phyloP scores from a whole-genome alignment of 2,113 vertebrate species.

The Gnathonemus echidnorhynchus region DNA sequence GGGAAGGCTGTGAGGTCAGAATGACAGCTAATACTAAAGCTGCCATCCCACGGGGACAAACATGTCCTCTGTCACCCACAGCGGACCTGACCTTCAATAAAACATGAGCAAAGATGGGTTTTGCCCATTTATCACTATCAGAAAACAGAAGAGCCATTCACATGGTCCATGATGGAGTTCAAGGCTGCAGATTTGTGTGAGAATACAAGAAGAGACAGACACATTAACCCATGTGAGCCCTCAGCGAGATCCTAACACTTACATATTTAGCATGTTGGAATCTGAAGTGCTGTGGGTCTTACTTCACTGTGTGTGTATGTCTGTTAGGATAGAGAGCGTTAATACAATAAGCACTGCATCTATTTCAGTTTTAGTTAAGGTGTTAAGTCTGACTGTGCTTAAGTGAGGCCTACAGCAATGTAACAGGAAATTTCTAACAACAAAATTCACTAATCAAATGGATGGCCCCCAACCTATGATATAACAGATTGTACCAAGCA shows the following conservation, averaged over 20 bases:
- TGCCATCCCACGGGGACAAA: not conserved
- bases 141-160: not conserved
- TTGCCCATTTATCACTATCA: not conserved
- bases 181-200: not conserved
- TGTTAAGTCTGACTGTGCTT: not conserved
- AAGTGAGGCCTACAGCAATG: not conserved
- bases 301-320: not conserved
- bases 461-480: not conserved
- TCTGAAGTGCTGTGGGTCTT: not conserved
- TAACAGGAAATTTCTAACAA: not conserved
- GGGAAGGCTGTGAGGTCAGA: constrained; percentile 28
- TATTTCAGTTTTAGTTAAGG: not conserved
- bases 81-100: not conserved
- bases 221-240: not conserved
- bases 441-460: not conserved
- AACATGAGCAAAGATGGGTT: not conserved
- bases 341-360: not conserved
- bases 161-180: not conserved
- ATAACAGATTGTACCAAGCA: not conserved
- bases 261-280: not conserved
- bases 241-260: not conserved
- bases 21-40: not conserved
- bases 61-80: not conserved
- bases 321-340: not conserved
- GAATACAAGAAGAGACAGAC: not conserved